A percentile compares a stretch with the other conserved stretches of the same genome.
Evolutionary conservation across 2,797 vertebrate species (phyloP).

Genomic region (Poecilia velifera): DNA sequence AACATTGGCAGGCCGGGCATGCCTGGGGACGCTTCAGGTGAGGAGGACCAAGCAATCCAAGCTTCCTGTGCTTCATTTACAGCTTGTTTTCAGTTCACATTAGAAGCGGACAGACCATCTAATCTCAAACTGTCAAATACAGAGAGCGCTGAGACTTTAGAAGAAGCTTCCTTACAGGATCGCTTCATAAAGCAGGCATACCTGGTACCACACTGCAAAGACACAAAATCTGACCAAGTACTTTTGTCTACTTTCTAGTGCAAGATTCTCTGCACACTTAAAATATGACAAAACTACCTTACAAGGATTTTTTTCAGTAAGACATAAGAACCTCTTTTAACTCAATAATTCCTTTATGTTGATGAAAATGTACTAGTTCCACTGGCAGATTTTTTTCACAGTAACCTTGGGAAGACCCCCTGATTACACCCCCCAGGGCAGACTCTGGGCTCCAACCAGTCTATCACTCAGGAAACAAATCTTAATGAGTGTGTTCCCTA

Average conservation of each 20-base stretch:
- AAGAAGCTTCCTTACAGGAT: neutral
- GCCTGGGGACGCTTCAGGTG: constrained; percentile 88
- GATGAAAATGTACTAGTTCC: too few relatives aligned
- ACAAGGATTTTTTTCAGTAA: too few relatives aligned
- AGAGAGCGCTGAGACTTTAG: neutral
- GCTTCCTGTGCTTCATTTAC: constrained; percentile 2
- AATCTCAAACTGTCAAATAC: neutral
- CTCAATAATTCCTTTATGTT: too few relatives aligned
- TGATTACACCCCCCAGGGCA: neutral
- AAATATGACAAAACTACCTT: too few relatives aligned
- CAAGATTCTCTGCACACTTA: too few relatives aligned
- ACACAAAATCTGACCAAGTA: too few relatives aligned
- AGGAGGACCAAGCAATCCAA: constrained; percentile 50
- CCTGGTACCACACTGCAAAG: neutral
- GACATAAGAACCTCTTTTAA: too few relatives aligned
- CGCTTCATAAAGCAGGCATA: neutral
- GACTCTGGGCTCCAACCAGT: neutral
- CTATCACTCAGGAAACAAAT: neutral
- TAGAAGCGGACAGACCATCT: neutral
- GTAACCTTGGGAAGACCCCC: too few relatives aligned
- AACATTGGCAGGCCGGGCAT: constrained; percentile 91
- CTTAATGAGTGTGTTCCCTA: neutral
- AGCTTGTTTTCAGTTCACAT: neutral
- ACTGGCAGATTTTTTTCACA: too few relatives aligned
- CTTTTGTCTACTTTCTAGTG: too few relatives aligned